Base-by-base conservation (phyloP, 1,140 invertebrate species). In the Listronotus bonariensis region DNA sequence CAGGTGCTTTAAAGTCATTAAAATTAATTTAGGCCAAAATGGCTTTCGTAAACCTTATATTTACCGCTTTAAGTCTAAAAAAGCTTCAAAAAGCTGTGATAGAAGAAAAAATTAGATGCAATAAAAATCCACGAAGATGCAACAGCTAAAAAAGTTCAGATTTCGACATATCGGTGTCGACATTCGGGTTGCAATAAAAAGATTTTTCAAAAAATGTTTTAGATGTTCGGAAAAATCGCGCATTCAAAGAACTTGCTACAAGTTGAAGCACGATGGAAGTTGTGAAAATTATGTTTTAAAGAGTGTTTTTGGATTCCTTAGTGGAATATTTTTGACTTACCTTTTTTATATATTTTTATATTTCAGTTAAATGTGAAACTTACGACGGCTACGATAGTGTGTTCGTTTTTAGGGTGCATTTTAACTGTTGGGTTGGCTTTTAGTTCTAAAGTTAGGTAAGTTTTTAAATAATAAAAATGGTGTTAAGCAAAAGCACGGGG, bases 351-450 rank as follows among this genome's bases (percentile, higher is more conserved):
- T 85, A 64, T 86, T 88, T 84, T 88, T 65, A 82, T 87, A 2
- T 81, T 86, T 53, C 86, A 88, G 74, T 69, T 88, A 15, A 83
- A 86, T 60, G 84, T 87, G 71, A 75, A 72, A 11, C 67, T 84
- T 3, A 74, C 76, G 0, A 79, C 77, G 0, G 82, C 87, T 0
- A 87, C 86, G 2, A 72, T 86, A 9, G 74, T 88, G 32, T 86
- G 87, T 68, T 83, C 80, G 31, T 55, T 85, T 41, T 78, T 89
- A 60, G 88, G 87, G 8, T 72, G 84, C 12, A 76, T 88, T 68
- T 79, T 89, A 17, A 85, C 84, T 2, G 74, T 90, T 48, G 87
- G 87, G 18, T 76, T 91, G 52, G 87, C 87, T 18, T 89, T 87
- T 71, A 89, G 85, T 70, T 74, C 81, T 42, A 82, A 82, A 69